These are phyloP conservation scores for Salvelinus fontinalis DNA, from an alignment of 2,113 vertebrate species.

Conservation along the genomic window DNA sequence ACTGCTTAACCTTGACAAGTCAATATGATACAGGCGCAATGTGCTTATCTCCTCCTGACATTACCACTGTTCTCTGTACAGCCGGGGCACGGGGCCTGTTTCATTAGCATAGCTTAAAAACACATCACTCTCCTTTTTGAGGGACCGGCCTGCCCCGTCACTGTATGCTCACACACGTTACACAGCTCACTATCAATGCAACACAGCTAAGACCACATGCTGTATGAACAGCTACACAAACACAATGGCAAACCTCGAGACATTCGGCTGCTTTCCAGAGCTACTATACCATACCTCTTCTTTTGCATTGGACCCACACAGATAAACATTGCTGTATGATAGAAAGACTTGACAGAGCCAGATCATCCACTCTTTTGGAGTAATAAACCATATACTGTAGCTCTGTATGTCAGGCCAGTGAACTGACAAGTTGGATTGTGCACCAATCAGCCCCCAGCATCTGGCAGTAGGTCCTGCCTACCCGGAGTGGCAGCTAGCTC, in stretches of 20 bases:
- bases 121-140: slow-evolving; percentile 52
- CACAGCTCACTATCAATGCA: neutral
- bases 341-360: neutral
- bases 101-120: slow-evolving; percentile 73
- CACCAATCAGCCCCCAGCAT: slow-evolving; percentile 51
- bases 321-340: neutral
- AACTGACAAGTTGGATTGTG: slow-evolving; percentile 23
- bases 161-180: neutral
- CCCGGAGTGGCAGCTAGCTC: slow-evolving; percentile 55
- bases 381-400: neutral
- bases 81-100: slow-evolving; percentile 60
- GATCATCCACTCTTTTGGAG: neutral
- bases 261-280: neutral
- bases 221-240: neutral
- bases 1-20: slow-evolving; percentile 80
- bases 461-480: slow-evolving; percentile 55
- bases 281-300: neutral
- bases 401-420: slow-evolving; percentile 44
- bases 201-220: neutral
- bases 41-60: slow-evolving; percentile 79
- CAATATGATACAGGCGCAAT: slow-evolving; percentile 75
- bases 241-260: neutral
- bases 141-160: slow-evolving; percentile 14
- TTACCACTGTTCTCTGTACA: slow-evolving; percentile 68
- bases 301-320: neutral